Evolutionary conservation across 2,888 invertebrate genomes (phyloP), one percentile per base, ranked within the genome.

Genomic region (Hirtodrosophila duncani): DNA sequence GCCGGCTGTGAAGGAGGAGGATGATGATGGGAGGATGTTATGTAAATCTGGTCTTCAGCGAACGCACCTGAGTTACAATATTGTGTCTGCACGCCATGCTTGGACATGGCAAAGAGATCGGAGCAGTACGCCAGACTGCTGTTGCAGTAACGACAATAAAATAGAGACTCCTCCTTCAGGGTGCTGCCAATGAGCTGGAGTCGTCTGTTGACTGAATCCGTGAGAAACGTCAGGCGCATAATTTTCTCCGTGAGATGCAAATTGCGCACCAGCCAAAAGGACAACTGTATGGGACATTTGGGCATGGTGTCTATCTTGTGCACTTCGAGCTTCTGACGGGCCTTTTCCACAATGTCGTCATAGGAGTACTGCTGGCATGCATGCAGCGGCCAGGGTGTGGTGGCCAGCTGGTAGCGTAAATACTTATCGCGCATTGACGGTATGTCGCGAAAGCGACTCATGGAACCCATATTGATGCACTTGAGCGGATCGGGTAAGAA

Each of bases 221-320:
- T 89, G 60, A 88, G 87, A 53, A 95, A 89, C 38, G 94, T 87
- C 8, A 88, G 86, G 17, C 92, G 85, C 65, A 92, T 87, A 69
- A 91, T 90, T 10, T 87, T 86, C 67, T 93, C 91, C 37, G 90
- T 90, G 10, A 94, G 85, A 20, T 93, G 92, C 36, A 94, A 88
- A 86, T 93, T 94, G 61, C 92, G 92, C 7, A 92, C 92, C 39
- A 94, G 90, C 94, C 95, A 95, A 84, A 91, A 95, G 0, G 94
- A 94, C 57, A 95, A 87, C 51, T 91, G 90, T 5, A 89, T 87
- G 1, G 93, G 91, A 86, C 93, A 92, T 24, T 86, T 86, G 3
- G 93, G 92, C 85, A 92, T 88, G 49, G 88, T 88, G 61, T 88
- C 82, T 26, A 86, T 82, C 48, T 85, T 84, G 29, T 85, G 81